Conservation (phyloP, 2,888 invertebrate genomes). For the Sesia apiformis region DNA sequence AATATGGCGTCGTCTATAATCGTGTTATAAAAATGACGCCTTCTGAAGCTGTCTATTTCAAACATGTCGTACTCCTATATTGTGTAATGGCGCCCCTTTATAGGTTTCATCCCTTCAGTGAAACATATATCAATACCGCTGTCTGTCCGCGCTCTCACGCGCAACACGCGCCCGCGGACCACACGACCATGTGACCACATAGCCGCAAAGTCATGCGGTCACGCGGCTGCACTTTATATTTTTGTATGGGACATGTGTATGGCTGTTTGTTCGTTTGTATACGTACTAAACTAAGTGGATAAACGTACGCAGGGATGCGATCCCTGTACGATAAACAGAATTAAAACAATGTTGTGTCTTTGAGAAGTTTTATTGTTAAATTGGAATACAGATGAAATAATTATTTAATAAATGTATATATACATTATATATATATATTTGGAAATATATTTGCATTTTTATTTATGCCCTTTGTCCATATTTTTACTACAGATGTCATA, state of each 20-base stretch:
- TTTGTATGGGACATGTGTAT: slow-evolving; percentile 26
- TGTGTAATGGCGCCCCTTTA: no score
- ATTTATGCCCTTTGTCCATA: slow-evolving; percentile 8
- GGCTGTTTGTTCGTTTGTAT: slow-evolving; percentile 19
- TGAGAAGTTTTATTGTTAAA: slow-evolving; percentile 74
- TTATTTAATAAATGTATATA: slow-evolving; percentile 74
- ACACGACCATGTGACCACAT: no score
- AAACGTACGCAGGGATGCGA: slow-evolving; percentile 30
- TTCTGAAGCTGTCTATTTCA: no score
- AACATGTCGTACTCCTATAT: no score
- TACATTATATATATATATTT: slow-evolving; percentile 61
- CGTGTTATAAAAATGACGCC: no score
- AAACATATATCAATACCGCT: no score
- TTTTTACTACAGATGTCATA: no score
- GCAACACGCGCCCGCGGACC: no score
- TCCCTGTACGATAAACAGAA: slow-evolving; percentile 59
- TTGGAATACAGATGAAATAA: slow-evolving; percentile 72
- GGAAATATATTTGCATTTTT: slow-evolving; percentile 53
- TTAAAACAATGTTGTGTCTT: slow-evolving; percentile 73
- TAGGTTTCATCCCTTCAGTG: no score
- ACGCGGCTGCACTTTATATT: slow-evolving; percentile 23
- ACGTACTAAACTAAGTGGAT: not conserved
- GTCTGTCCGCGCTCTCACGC: no score
- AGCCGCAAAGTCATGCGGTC: no score
- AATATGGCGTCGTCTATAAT: no score